Evolutionary conservation across 2,888 invertebrate species (phyloP), one percentile per base, ranked within the genome.

Genomic region (Rotaria macrura): DNA sequence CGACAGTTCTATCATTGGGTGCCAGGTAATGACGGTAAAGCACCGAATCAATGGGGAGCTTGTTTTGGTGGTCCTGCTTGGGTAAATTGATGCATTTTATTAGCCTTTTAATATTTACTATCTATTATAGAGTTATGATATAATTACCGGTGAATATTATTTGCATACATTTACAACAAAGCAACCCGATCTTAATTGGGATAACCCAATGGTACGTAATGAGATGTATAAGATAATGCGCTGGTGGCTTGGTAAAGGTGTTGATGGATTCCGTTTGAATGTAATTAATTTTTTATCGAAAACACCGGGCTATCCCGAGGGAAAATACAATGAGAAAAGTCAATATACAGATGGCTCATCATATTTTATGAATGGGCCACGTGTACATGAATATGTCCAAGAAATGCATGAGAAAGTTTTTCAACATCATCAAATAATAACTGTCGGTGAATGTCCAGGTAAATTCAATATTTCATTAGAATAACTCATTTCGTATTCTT

Each of bases 161-260:
- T 93, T 95, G 85, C 94, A 95, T 87, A 95, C 95, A 88, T 94
- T 94, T 88, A 92, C 92, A 0, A 90, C 90, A 0, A 91, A 92
- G n/a, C 93, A 93, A 88, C 94, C 96, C 0, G 95, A 96, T 89
- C 92, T 97, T 10, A 95, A 96, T 92, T 95, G 94, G 92, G 92
- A 93, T 86, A 94, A 95, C 89, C 91, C 92, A 0, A 87, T 88
- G 34, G 90, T 92, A 29, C 87, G 88, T 38, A 79, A 88, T 12
- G 90, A 90, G 84, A 43, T 79, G n/a, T 43, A 93, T 88, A 91
- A 92, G 0, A 94, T 94, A 0, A 90, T 96, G 2, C 91, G 91
- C 57, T 93, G 93, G 88, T 95, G 95, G 93, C 89, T 93, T 47
- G 91, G 92, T 29, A 92, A 93, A 87, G 95, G 94, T 14, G 94